A percentile compares a stretch with the other conserved stretches of the same genome.
Conservation (phyloP, 2,888 invertebrate species). For the Belgica antarctica region DNA sequence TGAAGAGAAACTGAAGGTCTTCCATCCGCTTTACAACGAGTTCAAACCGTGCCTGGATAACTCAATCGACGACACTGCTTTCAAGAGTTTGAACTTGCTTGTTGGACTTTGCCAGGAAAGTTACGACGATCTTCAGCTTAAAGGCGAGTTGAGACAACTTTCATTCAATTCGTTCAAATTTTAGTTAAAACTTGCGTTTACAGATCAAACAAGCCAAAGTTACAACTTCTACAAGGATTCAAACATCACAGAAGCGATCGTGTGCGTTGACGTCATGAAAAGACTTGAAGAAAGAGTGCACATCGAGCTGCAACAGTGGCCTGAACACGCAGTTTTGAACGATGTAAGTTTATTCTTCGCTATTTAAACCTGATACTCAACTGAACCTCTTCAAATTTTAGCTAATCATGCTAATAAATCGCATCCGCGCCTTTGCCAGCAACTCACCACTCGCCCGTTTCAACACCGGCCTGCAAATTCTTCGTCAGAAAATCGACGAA, state of each 20-base stretch:
- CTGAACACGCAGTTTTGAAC: conserved; percentile 83
- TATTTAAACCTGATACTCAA: no score
- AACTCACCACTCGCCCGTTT: conserved; percentile 83
- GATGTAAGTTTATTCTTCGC: conserved; percentile 62
- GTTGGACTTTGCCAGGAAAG: conserved; percentile 51
- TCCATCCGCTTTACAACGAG: conserved; percentile 50
- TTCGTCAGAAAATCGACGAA: conserved; percentile 79
- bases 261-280: conserved; percentile 68
- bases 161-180: neutral
- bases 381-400: conserved; percentile 51
- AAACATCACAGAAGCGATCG: conserved; percentile 73
- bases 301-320: conserved; percentile 74
- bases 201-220: conserved; percentile 44
- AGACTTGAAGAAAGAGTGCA: conserved; percentile 63
- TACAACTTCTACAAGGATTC: conserved; percentile 82
- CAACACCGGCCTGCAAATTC: conserved; percentile 83
- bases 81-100: conserved; percentile 50
- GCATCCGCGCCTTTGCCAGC: conserved; percentile 69
- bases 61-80: conserved; percentile 49
- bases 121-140: conserved; percentile 47
- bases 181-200: neutral
- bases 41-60: conserved; percentile 50
- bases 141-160: neutral
- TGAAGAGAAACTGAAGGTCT: conserved; percentile 50
- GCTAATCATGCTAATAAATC: conserved; percentile 66